Evolutionary conservation across 2,888 invertebrate genomes (phyloP).

Genomic region (Amiota minor): DNA sequence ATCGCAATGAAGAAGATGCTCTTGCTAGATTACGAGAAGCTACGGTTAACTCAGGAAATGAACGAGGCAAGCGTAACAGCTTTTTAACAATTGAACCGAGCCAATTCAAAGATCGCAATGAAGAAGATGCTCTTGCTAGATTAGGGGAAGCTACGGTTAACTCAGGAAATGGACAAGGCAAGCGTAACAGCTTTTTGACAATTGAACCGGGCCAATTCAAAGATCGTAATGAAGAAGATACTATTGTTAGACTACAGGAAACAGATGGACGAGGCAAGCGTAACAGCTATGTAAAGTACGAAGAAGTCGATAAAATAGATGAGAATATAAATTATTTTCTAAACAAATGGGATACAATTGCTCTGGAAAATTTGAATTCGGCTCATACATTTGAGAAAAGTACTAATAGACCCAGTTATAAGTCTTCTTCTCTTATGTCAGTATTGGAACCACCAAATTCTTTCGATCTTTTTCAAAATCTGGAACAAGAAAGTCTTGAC

Average conservation of each 20-base stretch:
- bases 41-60: background rate
- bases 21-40: slow-evolving; percentile 17
- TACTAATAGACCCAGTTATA: background rate
- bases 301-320: slow-evolving; percentile 57
- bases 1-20: slow-evolving; percentile 32
- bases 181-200: too few species aligned
- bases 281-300: slow-evolving; percentile 63
- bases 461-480: slow-evolving; percentile 25
- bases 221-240: background rate
- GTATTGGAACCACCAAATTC: background rate
- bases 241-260: background rate
- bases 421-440: too few species aligned
- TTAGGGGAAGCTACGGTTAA: slow-evolving; percentile 11
- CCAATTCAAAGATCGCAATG: slow-evolving; percentile 35
- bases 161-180: too few species aligned
- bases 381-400: slow-evolving; percentile 19
- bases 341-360: slow-evolving; percentile 1
- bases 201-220: too few species aligned
- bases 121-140: slow-evolving; percentile 24
- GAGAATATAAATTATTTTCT: background rate
- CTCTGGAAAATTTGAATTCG: background rate
- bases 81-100: slow-evolving; percentile 36
- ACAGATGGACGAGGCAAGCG: slow-evolving; percentile 43
- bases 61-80: slow-evolving; percentile 26
- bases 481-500: slow-evolving; percentile 42